Evolutionary conservation across 1,140 invertebrate species (phyloP).

Genomic region (Whitmania pigra): DNA sequence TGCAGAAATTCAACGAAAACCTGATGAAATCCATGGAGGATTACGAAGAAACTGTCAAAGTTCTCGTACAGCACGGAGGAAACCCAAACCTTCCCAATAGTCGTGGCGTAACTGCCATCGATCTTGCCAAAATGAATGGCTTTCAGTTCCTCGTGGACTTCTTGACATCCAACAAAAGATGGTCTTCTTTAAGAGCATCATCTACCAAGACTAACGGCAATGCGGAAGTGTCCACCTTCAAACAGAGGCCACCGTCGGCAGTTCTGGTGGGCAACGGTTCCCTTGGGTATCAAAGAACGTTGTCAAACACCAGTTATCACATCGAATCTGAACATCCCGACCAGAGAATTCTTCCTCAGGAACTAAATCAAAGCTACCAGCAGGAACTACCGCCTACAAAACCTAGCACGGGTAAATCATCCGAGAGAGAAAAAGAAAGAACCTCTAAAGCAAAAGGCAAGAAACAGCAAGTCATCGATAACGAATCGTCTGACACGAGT

Average conservation of each 20-base stretch:
- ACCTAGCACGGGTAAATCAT: too few species aligned
- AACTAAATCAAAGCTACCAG: too few species aligned
- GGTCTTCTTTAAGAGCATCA: background rate
- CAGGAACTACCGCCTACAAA: too few species aligned
- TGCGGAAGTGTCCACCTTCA: background rate
- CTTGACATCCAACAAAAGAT: background rate
- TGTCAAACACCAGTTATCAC: background rate
- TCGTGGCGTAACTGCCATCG: constrained; percentile 30
- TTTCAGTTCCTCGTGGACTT: constrained; percentile 19
- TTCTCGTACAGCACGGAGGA: constrained; percentile 22
- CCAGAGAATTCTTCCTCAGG: too few species aligned
- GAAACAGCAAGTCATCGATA: too few species aligned
- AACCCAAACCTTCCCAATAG: constrained; percentile 30
- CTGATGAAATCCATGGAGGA: constrained; percentile 22
- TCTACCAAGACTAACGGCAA: background rate
- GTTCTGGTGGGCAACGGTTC: background rate
- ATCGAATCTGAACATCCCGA: too few species aligned
- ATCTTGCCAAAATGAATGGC: constrained; percentile 29
- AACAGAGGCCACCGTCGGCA: constrained; percentile 3
- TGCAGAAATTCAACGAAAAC: constrained; percentile 14
- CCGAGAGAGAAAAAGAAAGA: too few species aligned
- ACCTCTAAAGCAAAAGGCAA: too few species aligned
- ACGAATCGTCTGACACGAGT: too few species aligned
- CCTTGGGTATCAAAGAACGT: background rate
- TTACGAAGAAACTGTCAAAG: constrained; percentile 18